Percentiles rank a stretch among this genome's conserved stretches.
phyloP scores from a whole-genome alignment of 2,113 vertebrate genomes.

The Sturnira hondurensis region DNA sequence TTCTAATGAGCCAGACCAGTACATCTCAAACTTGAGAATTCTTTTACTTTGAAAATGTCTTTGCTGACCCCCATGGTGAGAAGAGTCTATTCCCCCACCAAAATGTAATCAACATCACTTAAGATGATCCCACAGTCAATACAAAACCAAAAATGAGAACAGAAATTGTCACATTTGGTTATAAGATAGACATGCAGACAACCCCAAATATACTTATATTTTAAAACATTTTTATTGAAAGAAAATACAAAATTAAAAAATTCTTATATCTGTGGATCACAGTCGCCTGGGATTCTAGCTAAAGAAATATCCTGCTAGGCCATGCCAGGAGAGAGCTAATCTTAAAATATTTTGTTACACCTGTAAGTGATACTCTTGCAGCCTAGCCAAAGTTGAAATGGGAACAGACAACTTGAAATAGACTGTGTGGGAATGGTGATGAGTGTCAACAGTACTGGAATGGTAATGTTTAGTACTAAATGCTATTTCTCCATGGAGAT shows the following conservation, averaged over 20 bases:
- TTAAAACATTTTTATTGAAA: background rate
- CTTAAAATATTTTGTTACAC: background rate
- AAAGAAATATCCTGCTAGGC: background rate
- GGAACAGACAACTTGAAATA: slow-evolving; percentile 16
- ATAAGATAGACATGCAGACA: background rate
- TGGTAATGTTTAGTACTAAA: background rate
- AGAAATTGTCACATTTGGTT: background rate
- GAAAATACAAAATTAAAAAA: background rate
- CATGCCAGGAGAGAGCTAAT: background rate
- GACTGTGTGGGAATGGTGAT: background rate
- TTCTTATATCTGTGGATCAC: background rate
- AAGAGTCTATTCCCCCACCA: background rate
- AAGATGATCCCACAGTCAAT: background rate
- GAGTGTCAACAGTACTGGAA: background rate
- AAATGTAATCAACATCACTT: background rate
- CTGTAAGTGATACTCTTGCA: background rate
- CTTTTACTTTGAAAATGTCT: background rate
- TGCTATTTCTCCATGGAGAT: background rate
- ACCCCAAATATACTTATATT: background rate
- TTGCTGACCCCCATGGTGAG: background rate
- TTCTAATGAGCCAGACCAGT: background rate
- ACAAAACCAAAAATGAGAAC: background rate
- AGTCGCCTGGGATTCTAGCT: background rate
- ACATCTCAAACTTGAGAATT: background rate
- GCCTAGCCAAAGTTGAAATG: background rate